Conservation (phyloP, 2,888 invertebrate genomes). For the Liodrosophila aerea region DNA sequence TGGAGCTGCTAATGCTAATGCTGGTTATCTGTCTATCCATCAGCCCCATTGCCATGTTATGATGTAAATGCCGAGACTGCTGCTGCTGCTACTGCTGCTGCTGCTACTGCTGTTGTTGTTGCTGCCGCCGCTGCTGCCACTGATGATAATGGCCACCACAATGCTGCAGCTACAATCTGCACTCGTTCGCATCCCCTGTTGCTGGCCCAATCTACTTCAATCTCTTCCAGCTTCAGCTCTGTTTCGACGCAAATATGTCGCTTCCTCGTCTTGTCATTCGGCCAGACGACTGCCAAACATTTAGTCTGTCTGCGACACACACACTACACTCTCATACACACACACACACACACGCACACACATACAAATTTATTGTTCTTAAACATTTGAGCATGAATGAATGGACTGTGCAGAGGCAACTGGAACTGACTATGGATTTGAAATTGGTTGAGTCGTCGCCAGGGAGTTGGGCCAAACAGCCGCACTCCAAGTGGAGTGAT, state of each 20-base stretch:
- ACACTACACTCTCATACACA: conserved; percentile 15
- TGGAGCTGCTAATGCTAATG: conserved; percentile 65
- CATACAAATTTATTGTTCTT: conserved; percentile 66
- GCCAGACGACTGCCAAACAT: conserved; percentile 59
- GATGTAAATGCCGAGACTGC: conserved; percentile 60
- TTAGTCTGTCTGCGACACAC: conserved; percentile 41
- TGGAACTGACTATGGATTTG: conserved; percentile 35
- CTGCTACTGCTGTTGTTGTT: not conserved
- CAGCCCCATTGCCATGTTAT: conserved; percentile 62
- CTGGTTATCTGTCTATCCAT: conserved; percentile 73
- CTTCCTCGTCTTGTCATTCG: conserved; percentile 52
- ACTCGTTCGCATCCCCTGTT: too few relatives aligned
- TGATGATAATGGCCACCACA: conserved; percentile 57
- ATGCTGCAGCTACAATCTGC: conserved; percentile 11
- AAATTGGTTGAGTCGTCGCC: conserved; percentile 3
- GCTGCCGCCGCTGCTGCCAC: conserved; percentile 20
- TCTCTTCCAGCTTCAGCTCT: conserved; percentile 1
- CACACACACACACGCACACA: not conserved
- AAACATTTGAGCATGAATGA: conserved; percentile 63
- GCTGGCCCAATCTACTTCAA: too few relatives aligned
- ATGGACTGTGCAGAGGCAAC: conserved; percentile 42
- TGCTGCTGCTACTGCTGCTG: not conserved
- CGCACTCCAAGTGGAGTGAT: not conserved
- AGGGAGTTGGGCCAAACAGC: not conserved
- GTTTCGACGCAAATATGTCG: conserved; percentile 57